Evolutionary conservation across 2,888 invertebrate species (phyloP).

Genomic region (Troilus luridus): DNA sequence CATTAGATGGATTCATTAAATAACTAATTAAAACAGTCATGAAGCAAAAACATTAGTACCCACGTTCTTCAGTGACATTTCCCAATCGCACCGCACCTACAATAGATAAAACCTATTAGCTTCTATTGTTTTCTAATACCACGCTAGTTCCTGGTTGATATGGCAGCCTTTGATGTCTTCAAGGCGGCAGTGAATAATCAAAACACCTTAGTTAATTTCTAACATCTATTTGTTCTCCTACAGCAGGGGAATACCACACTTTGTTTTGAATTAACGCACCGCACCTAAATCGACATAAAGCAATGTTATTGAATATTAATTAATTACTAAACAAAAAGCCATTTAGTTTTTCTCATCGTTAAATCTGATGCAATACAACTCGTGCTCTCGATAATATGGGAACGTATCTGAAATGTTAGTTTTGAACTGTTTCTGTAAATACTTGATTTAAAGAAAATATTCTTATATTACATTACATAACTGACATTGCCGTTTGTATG

Average conservation of each 20-base stretch:
- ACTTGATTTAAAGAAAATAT: no score
- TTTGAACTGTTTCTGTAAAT: no score
- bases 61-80: not conserved
- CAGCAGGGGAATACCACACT: not conserved
- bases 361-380: no score
- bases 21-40: constrained; percentile 15
- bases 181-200: not conserved
- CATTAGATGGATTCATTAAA: constrained; percentile 9
- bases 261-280: no score
- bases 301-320: no score
- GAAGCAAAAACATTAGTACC: constrained; percentile 35
- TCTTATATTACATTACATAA: no score
- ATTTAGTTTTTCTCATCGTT: no score
- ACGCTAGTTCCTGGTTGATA: not conserved
- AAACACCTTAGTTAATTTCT: not conserved
- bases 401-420: no score
- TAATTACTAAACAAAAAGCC: no score
- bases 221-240: not conserved
- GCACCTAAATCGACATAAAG: no score
- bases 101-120: constrained; percentile 34
- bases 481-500: no score
- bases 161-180: not conserved
- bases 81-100: not conserved
- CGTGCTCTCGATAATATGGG: no score
- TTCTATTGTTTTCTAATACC: constrained; percentile 13